Evolutionary conservation across 1,140 invertebrate genomes (phyloP).

Genomic region (Prorops nasuta): DNA sequence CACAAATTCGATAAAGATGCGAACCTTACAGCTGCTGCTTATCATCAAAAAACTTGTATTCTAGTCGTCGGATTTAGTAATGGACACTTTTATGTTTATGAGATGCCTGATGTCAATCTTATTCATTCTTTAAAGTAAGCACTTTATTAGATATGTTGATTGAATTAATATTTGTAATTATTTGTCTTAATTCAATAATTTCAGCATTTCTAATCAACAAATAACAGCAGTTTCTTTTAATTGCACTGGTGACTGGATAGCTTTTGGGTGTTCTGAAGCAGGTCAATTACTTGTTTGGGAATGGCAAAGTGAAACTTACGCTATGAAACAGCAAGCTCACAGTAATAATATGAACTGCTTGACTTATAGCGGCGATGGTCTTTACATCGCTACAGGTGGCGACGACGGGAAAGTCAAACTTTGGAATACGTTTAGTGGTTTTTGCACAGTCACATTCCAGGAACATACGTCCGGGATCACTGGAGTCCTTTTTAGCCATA

Average conservation of each 20-base stretch:
- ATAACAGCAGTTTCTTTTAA: conserved; percentile 84
- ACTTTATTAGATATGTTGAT: background rate
- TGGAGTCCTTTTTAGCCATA: conserved; percentile 81
- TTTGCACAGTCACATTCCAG: conserved; percentile 92
- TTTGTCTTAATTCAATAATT: conserved; percentile 15
- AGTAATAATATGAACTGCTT: conserved; percentile 84
- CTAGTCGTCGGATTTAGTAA: conserved; percentile 72
- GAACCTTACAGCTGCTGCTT: conserved; percentile 73
- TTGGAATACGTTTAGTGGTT: conserved; percentile 88
- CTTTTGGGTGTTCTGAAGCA: conserved; percentile 76
- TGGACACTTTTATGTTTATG: conserved; percentile 86
- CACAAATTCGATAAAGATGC: conserved; percentile 61
- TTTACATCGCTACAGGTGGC: conserved; percentile 88
- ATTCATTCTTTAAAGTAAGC: conserved; percentile 81
- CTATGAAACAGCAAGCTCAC: conserved; percentile 97
- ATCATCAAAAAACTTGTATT: conserved; percentile 75
- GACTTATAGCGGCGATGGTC: conserved; percentile 88
- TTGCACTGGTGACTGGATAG: conserved; percentile 91
- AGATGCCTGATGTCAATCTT: conserved; percentile 88
- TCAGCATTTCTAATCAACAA: conserved; percentile 74
- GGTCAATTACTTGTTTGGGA: conserved; percentile 97
- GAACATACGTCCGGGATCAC: conserved; percentile 85
- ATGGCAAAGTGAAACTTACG: conserved; percentile 98
- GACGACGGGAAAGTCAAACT: conserved; percentile 96
- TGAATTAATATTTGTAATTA: background rate